Evolutionary conservation across 2,113 vertebrate species (phyloP).

Genomic region (Gasterosteus aculeatus): DNA sequence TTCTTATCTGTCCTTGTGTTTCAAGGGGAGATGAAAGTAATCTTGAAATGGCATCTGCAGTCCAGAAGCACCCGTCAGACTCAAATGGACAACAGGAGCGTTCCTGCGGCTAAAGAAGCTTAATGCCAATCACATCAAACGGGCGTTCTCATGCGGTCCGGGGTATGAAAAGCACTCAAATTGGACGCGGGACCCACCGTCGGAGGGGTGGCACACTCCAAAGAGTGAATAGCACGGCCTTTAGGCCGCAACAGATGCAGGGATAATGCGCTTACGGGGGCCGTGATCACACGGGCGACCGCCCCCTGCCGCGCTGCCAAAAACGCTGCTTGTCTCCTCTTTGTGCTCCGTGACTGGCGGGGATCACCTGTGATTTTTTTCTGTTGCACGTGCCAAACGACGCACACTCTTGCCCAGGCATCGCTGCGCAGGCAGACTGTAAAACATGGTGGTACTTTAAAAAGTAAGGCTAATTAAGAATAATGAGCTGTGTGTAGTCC

Average conservation of each 20-base stretch:
- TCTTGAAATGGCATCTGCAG: conserved; percentile 73
- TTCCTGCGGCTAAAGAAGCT: conserved; percentile 51
- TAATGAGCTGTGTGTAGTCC: conserved; percentile 19
- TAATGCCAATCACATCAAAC: conserved; percentile 64
- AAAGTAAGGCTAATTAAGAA: conserved; percentile 49
- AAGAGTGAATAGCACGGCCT: conserved; percentile 26
- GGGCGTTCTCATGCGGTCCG: conserved; percentile 18
- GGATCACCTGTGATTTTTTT: conserved; percentile 31
- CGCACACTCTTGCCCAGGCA: conserved; percentile 7
- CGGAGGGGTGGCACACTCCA: conserved; percentile 17
- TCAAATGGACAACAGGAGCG: conserved; percentile 69
- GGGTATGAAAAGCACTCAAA: conserved; percentile 45
- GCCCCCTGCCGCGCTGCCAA: conserved; percentile 24
- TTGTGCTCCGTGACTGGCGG: conserved; percentile 26
- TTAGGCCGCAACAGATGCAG: conserved; percentile 41
- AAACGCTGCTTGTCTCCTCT: conserved; percentile 35
- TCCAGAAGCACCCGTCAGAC: conserved; percentile 70
- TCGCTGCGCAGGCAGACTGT: background rate
- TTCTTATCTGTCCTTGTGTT: conserved; percentile 71
- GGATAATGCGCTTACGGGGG: conserved; percentile 40
- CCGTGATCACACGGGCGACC: conserved; percentile 41
- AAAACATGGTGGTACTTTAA: conserved; percentile 36
- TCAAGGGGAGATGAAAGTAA: conserved; percentile 70
- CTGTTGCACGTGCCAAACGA: background rate
- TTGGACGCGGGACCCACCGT: conserved; percentile 33